Evolutionary conservation across 1,140 invertebrate species (phyloP).

Genomic region (Limonius californicus): DNA sequence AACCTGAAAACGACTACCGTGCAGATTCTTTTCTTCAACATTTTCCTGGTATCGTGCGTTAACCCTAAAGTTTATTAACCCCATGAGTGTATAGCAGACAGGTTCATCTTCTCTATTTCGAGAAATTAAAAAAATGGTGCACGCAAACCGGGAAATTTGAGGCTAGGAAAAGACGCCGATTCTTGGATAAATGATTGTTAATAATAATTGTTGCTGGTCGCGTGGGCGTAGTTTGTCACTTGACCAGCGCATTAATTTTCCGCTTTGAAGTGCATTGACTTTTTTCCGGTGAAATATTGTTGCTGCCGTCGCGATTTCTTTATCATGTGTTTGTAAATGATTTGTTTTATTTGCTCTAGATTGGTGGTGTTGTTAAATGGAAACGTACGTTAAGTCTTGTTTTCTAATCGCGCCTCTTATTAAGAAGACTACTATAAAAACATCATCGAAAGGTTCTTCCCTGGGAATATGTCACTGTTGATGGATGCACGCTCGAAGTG

Average conservation of each 20-base stretch:
- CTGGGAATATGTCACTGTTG: background rate
- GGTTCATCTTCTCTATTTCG: background rate
- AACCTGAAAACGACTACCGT: background rate
- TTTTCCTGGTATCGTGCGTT: background rate
- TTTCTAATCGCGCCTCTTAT: too few species aligned
- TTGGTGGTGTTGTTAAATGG: background rate
- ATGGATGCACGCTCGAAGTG: too few species aligned
- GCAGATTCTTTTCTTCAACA: background rate
- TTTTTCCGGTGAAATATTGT: background rate
- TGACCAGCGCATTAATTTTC: background rate
- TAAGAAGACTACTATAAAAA: too few species aligned
- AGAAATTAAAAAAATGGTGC: background rate
- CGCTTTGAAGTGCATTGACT: background rate
- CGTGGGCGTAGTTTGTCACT: background rate
- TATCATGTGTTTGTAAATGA: background rate
- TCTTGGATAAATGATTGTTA: background rate
- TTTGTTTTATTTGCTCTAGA: background rate
- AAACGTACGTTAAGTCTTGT: too few species aligned
- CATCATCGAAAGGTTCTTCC: background rate
- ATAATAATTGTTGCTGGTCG: background rate
- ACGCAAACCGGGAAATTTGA: background rate
- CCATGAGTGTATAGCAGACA: background rate
- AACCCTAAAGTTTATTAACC: background rate
- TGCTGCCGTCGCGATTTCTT: background rate
- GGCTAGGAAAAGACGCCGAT: background rate